Evolutionary conservation across 2,888 invertebrate genomes (phyloP), one percentile per base, ranked within the genome.

Genomic region (Agapostemon virescens): DNA sequence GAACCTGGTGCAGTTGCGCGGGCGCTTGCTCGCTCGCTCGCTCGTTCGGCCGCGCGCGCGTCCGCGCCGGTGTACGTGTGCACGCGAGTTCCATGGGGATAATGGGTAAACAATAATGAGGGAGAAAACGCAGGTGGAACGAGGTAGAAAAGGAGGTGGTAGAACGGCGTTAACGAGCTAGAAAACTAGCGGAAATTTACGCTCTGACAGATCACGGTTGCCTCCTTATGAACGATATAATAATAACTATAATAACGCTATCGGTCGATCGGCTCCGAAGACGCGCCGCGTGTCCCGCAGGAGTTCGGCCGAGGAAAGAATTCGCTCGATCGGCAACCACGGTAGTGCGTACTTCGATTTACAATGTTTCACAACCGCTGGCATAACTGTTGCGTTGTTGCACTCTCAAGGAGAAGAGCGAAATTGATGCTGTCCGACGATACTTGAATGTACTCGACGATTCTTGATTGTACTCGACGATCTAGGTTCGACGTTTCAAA

Each of bases 131-230:
- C 77, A 83, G 74, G 77, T 76, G 81, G 82, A 77, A 72, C 69
- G 75, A 78, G 81, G 77, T 81, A 67, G 82, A 64, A 79, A 77
- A 74, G 67, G 75, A 79, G 79, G 77, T 52, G 73, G 68, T 78
- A 79, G 79, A 79, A 74, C 72, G 84, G 82, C 85, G 86, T 87
- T 86, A 86, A 86, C 86, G 86, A 86, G 85, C 84, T 85, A 87
- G 86, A 87, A 86, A 86, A 86, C 84, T 85, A 78, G 84, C 81
- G 77, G 87, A 87, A 87, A 87, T 85, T 86, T 85, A 84, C 86
- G 84, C 85, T 79, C 84, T 45, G 81, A 82, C 83, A 84, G 86
- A 86, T 86, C 81, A 73, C 79, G 86, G 76, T 85, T 77, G 83
- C 78, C 82, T 82, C 63, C 80, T 82, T 76, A 77, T 61, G 80